phyloP scores from a whole-genome alignment of 2,797 vertebrate genomes.

The Phyllotis vaccarum region DNA sequence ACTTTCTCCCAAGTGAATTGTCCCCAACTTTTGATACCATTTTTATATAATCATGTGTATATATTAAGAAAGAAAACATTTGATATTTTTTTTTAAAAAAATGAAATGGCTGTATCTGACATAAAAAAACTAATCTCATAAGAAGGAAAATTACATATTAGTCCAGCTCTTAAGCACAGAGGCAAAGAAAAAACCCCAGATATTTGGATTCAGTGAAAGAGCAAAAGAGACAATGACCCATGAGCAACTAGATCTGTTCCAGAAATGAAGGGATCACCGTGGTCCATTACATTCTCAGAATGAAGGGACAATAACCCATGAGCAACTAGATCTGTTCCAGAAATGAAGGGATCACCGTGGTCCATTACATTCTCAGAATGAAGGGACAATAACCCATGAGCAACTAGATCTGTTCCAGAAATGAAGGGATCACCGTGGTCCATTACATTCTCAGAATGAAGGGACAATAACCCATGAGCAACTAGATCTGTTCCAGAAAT shows the following conservation, averaged over 20 bases:
- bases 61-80: background rate
- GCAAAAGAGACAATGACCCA: background rate
- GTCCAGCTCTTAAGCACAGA: background rate
- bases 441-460: too few relatives aligned
- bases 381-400: background rate
- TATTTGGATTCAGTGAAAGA: background rate
- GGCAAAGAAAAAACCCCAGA: background rate
- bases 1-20: conserved; percentile 17
- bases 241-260: background rate
- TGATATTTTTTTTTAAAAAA: conserved; percentile 12
- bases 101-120: background rate
- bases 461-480: background rate
- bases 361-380: too few relatives aligned
- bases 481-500: background rate
- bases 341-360: background rate
- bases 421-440: background rate
- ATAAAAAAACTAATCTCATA: background rate
- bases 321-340: background rate
- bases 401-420: background rate
- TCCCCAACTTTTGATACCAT: background rate
- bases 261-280: background rate
- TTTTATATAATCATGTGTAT: background rate
- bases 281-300: background rate
- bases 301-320: background rate
- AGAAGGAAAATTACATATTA: background rate